A percentile compares a stretch with the other conserved stretches of the same genome.
phyloP scores from a whole-genome alignment of 1,140 invertebrate genomes.

The Melitaea cinxia region DNA sequence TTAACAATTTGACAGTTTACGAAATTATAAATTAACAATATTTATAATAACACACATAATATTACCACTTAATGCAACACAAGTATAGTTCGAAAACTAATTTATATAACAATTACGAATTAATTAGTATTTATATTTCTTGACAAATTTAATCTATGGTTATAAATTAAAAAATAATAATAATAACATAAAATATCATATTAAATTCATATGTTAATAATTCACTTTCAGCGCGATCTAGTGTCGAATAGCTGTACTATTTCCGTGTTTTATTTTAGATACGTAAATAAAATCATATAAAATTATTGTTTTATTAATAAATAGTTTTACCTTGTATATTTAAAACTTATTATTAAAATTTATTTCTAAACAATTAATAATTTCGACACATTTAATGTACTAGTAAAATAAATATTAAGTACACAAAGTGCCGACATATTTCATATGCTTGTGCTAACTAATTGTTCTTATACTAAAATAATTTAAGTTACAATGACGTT shows the following conservation, averaged over 20 bases:
- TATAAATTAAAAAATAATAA: background rate
- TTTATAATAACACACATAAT: background rate
- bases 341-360: too few species aligned
- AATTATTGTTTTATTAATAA: too few species aligned
- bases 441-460: background rate
- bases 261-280: background rate
- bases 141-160: slow-evolving; percentile 1
- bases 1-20: too few species aligned
- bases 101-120: too few species aligned
- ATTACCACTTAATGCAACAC: too few species aligned
- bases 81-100: too few species aligned
- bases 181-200: background rate
- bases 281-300: background rate
- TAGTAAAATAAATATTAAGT: slow-evolving; percentile 5
- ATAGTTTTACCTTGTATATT: background rate
- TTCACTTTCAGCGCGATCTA: slow-evolving; percentile 30
- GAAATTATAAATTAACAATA: background rate
- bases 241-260: slow-evolving; percentile 16
- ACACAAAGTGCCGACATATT: background rate
- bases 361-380: too few species aligned
- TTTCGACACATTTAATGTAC: too few species aligned
- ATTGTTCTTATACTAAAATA: slow-evolving; percentile 14
- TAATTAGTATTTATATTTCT: slow-evolving; percentile 1
- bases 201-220: background rate
- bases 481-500: slow-evolving; percentile 13